Base-by-base conservation (phyloP, 2,797 vertebrate genomes). In the Schizopygopsis pylzovi region DNA sequence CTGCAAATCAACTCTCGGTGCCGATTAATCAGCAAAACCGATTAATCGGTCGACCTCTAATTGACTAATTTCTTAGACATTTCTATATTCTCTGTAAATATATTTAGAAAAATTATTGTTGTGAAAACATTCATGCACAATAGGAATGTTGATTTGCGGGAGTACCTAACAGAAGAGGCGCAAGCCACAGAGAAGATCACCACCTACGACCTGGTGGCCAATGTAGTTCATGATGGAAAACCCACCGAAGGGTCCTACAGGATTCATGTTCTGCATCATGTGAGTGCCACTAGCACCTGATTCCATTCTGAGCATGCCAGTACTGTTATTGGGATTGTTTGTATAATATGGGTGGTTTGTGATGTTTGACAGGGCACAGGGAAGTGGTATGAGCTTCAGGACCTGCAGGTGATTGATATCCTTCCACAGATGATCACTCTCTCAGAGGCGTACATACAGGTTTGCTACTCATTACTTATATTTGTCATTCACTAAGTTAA, bases 311-410 rank as follows among this genome's bases (percentile, higher is more conserved):
- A 49, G 9, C n/a, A 20, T 12, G 2, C 2, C 25, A 22, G 8
- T 13, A 16, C 37, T 79, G 49, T 61, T 9, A 43, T 47, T 77
- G 65, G 65, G 6, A 71, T 43, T 25, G 16, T 45, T 25, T 79
- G 43, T 11, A 0, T 73, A 1, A 81, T 77, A 18, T 28, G 47
- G 22, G 6, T 49, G 22, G 0, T 39, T 81, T 47, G 76, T 89
- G 16, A 65, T 43, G 72, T 89, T 86, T 18, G 79, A 85, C 93
- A 99, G 98, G 98, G 98, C 67, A 99, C 98, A 0, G 98, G 98
- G 33, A 99, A 99, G 92, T 99, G 98, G 98, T 99, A 99, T 0
- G 98, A 99, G 91, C 95, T 99, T 91, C 98, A 99, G 87, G 98
- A 99, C 90, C 94, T 99, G 86, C 98, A 99, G 92, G 98, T 99